Conservation (phyloP, 2,113 vertebrate genomes). For the Nyctibius bracteatus region DNA sequence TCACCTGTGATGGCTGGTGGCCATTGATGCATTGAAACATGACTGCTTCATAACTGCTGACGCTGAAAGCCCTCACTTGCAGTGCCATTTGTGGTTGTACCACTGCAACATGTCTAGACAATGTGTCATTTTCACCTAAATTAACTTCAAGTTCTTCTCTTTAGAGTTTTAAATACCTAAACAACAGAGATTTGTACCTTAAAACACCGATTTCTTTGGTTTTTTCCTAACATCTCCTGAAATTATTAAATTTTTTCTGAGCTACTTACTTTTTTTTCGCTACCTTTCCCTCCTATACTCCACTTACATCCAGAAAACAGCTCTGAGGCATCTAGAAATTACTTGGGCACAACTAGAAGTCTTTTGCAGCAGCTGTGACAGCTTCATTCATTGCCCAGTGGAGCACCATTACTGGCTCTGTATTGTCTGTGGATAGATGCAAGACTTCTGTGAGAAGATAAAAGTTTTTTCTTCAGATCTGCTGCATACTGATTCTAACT, state of each 20-base stretch:
- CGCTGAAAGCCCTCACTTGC: neutral
- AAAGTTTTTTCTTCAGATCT: neutral
- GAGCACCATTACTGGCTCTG: neutral
- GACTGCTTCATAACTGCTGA: neutral
- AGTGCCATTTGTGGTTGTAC: neutral
- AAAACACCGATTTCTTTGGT: neutral
- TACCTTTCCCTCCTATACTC: neutral
- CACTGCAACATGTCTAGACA: neutral
- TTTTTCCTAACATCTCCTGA: neutral
- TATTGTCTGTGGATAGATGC: neutral
- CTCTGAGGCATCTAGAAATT: neutral
- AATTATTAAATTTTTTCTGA: neutral
- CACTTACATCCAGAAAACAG: neutral
- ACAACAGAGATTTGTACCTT: neutral
- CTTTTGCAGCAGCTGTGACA: neutral
- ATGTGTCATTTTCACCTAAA: neutral
- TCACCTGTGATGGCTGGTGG: neutral
- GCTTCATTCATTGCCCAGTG: neutral
- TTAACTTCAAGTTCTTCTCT: neutral
- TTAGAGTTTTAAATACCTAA: neutral
- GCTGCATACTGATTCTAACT: neutral
- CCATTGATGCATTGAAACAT: neutral
- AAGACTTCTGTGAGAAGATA: neutral
- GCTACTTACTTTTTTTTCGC: neutral
- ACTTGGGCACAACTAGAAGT: neutral